Conservation (phyloP, 2,113 vertebrate genomes). For the Phalacrocorax pelagicus region DNA sequence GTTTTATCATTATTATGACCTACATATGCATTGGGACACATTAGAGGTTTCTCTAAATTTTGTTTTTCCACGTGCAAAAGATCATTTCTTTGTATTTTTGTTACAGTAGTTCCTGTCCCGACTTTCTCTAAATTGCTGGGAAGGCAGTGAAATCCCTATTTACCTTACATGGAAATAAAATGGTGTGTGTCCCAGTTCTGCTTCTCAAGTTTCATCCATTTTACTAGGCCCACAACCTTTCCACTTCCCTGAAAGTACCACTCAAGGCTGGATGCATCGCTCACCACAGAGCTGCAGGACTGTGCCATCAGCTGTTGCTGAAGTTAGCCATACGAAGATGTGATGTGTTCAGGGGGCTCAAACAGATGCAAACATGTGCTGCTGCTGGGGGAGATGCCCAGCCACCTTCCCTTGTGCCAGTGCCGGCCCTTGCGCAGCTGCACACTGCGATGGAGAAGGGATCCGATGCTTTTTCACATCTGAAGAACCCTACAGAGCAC, state of each 20-base stretch:
- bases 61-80: neutral
- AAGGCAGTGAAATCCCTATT: neutral
- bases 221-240: neutral
- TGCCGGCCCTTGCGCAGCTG: neutral
- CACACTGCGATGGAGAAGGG: fast-evolving
- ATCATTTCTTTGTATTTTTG: neutral
- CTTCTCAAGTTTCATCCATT: neutral
- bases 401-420: neutral
- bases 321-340: neutral
- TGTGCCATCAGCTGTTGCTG: fast-evolving
- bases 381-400: neutral
- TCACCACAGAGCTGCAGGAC: neutral
- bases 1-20: neutral
- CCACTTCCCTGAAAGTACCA: neutral
- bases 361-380: neutral
- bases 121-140: neutral
- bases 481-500: neutral
- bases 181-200: neutral
- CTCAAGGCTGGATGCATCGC: neutral
- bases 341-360: neutral
- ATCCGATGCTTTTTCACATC: neutral
- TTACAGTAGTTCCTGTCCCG: neutral
- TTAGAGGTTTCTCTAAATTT: neutral
- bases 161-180: neutral
- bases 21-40: neutral